These are phyloP conservation scores for Vidua chalybeata DNA, from an alignment of 2,113 vertebrate genomes.

Conservation along the genomic window DNA sequence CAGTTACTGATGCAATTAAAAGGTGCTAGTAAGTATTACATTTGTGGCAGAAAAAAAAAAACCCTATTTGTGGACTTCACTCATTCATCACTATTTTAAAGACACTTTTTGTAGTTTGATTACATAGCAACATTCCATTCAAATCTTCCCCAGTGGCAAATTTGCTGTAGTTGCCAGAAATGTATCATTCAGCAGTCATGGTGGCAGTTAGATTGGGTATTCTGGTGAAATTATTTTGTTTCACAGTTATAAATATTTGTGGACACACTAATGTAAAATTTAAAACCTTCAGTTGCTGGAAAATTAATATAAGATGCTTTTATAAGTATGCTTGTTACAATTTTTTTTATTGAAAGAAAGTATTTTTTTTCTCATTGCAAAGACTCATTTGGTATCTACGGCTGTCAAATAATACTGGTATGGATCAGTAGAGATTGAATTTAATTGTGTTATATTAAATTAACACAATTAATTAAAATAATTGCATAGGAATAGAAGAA, in stretches of 20 bases:
- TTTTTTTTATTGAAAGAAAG: background rate
- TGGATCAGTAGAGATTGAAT: background rate
- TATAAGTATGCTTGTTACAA: background rate
- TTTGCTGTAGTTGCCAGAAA: slow-evolving; percentile 30
- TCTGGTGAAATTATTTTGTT: background rate
- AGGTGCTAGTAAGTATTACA: background rate
- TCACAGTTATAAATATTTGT: background rate
- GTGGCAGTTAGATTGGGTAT: background rate
- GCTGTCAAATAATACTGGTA: background rate
- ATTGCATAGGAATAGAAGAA: background rate
- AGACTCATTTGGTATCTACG: background rate
- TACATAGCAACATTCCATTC: slow-evolving; percentile 50
- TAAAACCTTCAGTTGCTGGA: background rate
- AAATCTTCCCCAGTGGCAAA: background rate
- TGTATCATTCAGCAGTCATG: slow-evolving; percentile 16
- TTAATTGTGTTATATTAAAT: background rate
- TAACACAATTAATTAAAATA: background rate
- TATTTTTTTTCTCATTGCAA: background rate
- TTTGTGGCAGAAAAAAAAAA: slow-evolving; percentile 4
- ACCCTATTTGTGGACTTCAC: background rate
- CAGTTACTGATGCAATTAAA: slow-evolving; percentile 44
- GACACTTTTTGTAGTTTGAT: slow-evolving; percentile 38
- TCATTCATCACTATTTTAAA: slow-evolving; percentile 54
- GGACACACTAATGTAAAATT: background rate
- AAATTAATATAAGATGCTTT: background rate